Percentiles rank a stretch among this genome's conserved stretches.
These are phyloP conservation scores for Myopa testacea DNA, from an alignment of 2,888 invertebrate genomes.

Conservation along the genomic window DNA sequence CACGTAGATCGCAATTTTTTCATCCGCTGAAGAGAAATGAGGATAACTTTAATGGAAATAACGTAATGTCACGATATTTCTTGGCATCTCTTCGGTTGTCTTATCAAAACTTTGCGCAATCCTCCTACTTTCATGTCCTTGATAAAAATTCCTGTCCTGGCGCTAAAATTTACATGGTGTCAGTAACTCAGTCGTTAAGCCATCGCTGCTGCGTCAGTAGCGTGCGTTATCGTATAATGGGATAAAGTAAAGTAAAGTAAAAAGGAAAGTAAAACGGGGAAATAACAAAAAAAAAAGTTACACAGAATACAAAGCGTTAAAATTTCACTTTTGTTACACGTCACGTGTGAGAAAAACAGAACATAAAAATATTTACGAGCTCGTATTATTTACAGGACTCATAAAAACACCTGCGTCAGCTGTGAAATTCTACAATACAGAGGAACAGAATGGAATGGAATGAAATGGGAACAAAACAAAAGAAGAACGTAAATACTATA, in stretches of 20 bases:
- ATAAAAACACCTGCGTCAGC: constrained; percentile 20
- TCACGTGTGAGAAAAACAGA: constrained; percentile 40
- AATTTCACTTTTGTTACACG: constrained; percentile 37
- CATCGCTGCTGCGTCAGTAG: background rate
- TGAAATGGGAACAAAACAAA: background rate
- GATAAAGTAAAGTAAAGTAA: background rate
- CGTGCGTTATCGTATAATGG: constrained; percentile 27
- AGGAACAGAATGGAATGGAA: background rate
- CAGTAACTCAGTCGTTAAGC: too few species aligned
- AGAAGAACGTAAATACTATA: background rate
- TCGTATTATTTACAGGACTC: constrained; percentile 48
- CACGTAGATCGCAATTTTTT: too few species aligned
- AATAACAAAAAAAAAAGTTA: background rate
- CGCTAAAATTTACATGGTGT: too few species aligned
- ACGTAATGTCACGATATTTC: too few species aligned
- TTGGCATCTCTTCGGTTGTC: too few species aligned
- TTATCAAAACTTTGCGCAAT: too few species aligned
- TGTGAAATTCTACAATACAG: background rate
- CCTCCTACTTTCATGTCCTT: too few species aligned
- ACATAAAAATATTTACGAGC: constrained; percentile 63
- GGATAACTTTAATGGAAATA: too few species aligned
- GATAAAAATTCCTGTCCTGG: too few species aligned
- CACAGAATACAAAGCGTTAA: constrained; percentile 11
- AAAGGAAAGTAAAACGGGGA: constrained; percentile 3
- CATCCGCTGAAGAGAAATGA: too few species aligned